Base-by-base conservation (phyloP, 2,113 vertebrate species). In the Gopherus evgoodei region DNA sequence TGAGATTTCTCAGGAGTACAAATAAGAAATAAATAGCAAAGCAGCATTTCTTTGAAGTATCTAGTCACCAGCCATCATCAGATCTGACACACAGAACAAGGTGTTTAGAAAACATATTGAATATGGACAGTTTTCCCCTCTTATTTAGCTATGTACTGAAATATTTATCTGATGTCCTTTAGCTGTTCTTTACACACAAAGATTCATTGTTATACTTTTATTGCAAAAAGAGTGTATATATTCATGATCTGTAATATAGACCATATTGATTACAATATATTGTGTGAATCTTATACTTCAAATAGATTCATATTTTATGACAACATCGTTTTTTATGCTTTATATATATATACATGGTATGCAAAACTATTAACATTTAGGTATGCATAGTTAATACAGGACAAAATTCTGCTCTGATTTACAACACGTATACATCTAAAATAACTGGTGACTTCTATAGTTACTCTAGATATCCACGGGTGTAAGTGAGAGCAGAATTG, bases 1-100 rank as follows among this genome's bases (percentile, higher is more conserved):
- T 93, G 95, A 82, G 81, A 91, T 95, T 95, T 97, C 97, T 97
- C 96, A 65, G 85, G 96, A 96, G 97, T 90, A 87, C 69, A 97
- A 97, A 98, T 95, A 95, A 97, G 97, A 96, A 97, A 97, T 98
- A 98, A 98, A 96, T 96, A 97, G 94, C 95, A 96, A 94, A 95
- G 94, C 87, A 86, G 88, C 65, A 78, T 87, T 94, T 94, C 0
- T 2, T 91, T 97, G 94, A 97, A 96, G 96, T 96, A 85, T 98
- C 97, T 97, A 92, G 95, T 97, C 97, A 98, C 96, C 91, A 96
- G 94, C 95, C 97, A 98, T 97, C 97, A 97, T 98, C 97, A 97
- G 94, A 93, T 93, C 96, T 98, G 98, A 98, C 97, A 98, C 96
- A 96, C 94, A 97, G 94, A 97, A 97, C 95, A 98, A 97, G 97